Evolutionary conservation across 92 coral and sea anemone genomes (phyloP), one percentile per base, ranked within the genome.

Genomic region (Phenganax stokvisi): DNA sequence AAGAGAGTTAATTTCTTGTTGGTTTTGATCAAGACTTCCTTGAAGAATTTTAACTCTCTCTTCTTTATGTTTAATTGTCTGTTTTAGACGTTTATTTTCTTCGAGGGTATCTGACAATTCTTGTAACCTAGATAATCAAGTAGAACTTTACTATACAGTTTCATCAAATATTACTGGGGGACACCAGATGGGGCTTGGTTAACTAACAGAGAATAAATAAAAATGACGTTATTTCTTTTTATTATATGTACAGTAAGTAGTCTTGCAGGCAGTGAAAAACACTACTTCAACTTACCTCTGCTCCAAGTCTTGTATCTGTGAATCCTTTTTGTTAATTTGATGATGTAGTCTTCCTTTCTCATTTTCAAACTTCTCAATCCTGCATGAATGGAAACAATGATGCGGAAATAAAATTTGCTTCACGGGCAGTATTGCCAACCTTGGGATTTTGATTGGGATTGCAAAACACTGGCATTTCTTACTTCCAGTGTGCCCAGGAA

Each of bases 31-130:
- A 15, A 89, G 85, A 51, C 75, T 51, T 54, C 27, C 25, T 79
- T 79, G 83, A 12, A 79, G 27, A 60, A 79, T 79, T 79, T 73
- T 47, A 10, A 79, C 51, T 47, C 83, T 63, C 52, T 79, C 83
- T 65, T 79, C 83, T 66, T 79, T 79, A 28, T 87, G 89, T 59
- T 47, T 80, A 52, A 89, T 67, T 66, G 68, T 85, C 70, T 84
- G 81, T 71, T 84, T 87, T 29, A 81, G 87, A 61, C 87, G 76
- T 81, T 85, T 90, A 15, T 82, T 85, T 69, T 91, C 92, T 63
- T 91, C 92, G n/a, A 91, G 88, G n/a, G 88, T 81, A 54, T 85
- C 87, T 4, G 90, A 79, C 29, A 84, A 65, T 60, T 83, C 87
- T 51, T 83, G 78, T 16, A 90, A 78, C 80, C 93, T 90, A 47